Evolutionary conservation across 2,888 invertebrate species (phyloP).

Genomic region (Strigamia crassipes): DNA sequence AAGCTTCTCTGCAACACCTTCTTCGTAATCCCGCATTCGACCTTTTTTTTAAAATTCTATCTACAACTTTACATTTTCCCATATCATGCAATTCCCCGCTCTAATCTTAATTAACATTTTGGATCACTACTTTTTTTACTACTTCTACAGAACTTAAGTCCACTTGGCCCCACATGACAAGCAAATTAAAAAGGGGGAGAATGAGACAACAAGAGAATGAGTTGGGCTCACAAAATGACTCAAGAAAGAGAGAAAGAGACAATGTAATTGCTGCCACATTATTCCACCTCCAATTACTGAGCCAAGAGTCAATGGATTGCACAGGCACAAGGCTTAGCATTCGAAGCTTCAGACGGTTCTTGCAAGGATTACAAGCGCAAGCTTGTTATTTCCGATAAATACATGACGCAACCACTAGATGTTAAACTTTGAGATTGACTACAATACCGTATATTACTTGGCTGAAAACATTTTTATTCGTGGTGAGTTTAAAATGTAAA

Average conservation of each 20-base stretch:
- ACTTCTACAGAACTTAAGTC: slow-evolving; percentile 23
- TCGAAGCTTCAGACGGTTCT: slow-evolving; percentile 25
- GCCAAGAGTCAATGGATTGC: slow-evolving; percentile 40
- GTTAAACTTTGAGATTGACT: neutral
- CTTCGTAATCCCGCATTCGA: neutral
- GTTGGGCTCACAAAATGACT: slow-evolving; percentile 42
- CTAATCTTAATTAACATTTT: slow-evolving; percentile 31
- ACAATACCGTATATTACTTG: neutral
- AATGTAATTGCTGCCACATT: slow-evolving; percentile 40
- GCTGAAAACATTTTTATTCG: neutral
- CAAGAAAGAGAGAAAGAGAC: slow-evolving; percentile 13
- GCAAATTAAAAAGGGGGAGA: slow-evolving; percentile 34
- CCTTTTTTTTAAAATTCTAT: neutral
- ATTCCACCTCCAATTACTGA: slow-evolving; percentile 42
- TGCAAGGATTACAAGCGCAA: slow-evolving; percentile 38
- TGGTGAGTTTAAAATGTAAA: neutral
- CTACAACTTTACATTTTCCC: neutral
- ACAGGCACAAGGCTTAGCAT: slow-evolving; percentile 32
- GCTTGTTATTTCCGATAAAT: slow-evolving; percentile 35
- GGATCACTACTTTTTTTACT: neutral
- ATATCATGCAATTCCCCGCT: neutral
- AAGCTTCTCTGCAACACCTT: neutral
- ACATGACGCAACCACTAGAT: slow-evolving; percentile 12
- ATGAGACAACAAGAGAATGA: slow-evolving; percentile 15
- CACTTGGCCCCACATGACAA: slow-evolving; percentile 38